Evolutionary conservation across 2,113 vertebrate genomes (phyloP).

Genomic region (Camelus bactrianus): DNA sequence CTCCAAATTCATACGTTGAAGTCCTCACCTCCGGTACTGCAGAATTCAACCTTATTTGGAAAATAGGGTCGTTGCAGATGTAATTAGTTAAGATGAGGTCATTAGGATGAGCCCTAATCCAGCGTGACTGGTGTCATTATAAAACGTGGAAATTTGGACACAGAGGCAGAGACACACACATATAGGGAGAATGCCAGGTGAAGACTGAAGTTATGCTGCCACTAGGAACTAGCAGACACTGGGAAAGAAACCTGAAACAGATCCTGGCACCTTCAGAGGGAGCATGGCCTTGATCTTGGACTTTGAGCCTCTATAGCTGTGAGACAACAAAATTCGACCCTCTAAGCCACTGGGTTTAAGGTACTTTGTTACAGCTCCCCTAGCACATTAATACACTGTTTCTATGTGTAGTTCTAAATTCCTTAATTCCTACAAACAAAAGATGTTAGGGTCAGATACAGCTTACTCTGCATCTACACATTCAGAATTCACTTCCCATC

Average conservation of each 20-base stretch:
- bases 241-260: background rate
- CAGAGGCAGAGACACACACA: background rate
- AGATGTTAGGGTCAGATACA: too few species aligned
- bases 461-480: background rate
- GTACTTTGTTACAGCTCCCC: background rate
- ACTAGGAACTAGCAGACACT: background rate
- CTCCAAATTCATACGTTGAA: background rate
- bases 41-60: background rate
- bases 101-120: background rate
- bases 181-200: background rate
- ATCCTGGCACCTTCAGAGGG: too few species aligned
- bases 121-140: background rate
- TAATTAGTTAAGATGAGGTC: background rate
- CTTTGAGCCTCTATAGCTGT: background rate
- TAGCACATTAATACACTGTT: background rate
- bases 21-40: background rate
- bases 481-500: background rate
- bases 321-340: background rate
- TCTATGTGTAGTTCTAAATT: background rate
- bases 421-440: background rate
- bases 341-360: background rate
- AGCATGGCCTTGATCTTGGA: background rate
- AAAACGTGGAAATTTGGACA: background rate
- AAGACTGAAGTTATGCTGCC: background rate
- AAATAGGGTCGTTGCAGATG: background rate